These are phyloP conservation scores for Platypus cylindrus DNA, from an alignment of 2,888 invertebrate genomes.

Conservation along the genomic window DNA sequence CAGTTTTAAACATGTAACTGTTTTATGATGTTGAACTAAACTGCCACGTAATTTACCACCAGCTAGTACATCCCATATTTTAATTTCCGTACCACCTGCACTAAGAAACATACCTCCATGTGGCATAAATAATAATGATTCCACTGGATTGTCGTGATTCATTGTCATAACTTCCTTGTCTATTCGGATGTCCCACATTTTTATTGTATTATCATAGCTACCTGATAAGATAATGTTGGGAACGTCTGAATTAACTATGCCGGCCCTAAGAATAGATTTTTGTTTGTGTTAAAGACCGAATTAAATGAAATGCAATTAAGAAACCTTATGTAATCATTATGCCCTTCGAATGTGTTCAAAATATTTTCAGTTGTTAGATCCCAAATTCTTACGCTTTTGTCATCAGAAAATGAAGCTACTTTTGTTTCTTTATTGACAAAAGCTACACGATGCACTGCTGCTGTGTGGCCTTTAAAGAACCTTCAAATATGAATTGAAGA, in stretches of 20 bases:
- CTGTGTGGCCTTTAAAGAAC: conserved; percentile 74
- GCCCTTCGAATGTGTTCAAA: conserved; percentile 51
- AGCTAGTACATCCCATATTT: conserved; percentile 73
- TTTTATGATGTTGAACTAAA: conserved; percentile 89
- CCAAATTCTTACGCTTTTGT: conserved; percentile 79
- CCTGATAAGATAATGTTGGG: conserved; percentile 70
- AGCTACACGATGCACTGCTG: conserved; percentile 66
- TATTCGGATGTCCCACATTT: conserved; percentile 75
- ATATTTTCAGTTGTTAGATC: conserved; percentile 76
- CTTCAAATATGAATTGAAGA: conserved; percentile 34
- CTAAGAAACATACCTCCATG: conserved; percentile 83
- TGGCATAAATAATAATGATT: conserved; percentile 76
- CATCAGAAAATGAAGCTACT: conserved; percentile 82
- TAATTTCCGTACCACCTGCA: conserved; percentile 55
- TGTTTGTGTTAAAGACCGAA: not conserved
- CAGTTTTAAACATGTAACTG: conserved; percentile 75
- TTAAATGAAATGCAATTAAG: not conserved
- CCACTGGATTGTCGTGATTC: conserved; percentile 82
- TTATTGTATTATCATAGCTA: conserved; percentile 78
- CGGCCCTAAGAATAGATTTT: conserved; percentile 48
- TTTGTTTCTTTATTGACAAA: conserved; percentile 69
- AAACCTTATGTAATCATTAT: conserved; percentile 53
- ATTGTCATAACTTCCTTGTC: conserved; percentile 56
- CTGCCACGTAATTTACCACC: conserved; percentile 75
- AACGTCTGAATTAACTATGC: conserved; percentile 63